Percentiles rank a stretch among this genome's conserved stretches.
Conservation (phyloP, 92 coral and sea anemone genomes). For the Pocillopora meandrina region DNA sequence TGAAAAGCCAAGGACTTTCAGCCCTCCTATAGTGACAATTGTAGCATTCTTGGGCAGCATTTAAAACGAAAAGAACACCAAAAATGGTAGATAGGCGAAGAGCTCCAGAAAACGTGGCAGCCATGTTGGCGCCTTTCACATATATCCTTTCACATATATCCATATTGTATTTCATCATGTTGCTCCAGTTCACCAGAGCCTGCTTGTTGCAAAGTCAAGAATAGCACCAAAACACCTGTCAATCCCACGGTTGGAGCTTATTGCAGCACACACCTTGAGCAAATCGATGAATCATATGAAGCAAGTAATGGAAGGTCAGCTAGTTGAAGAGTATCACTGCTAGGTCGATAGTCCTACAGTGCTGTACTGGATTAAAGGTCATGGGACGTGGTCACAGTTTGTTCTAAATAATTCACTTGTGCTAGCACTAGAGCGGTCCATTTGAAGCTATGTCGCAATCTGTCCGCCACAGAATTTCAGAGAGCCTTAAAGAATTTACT, state of each 20-base stretch:
- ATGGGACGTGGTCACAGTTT: conserved; percentile 13
- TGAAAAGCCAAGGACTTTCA: too few species aligned
- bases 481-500: too few species aligned
- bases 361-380: conserved; percentile 42
- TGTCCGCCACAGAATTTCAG: too few species aligned
- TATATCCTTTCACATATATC: too few species aligned
- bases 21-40: too few species aligned
- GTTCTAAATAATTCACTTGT: conserved; percentile 59
- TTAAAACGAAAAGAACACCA: too few species aligned
- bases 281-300: conserved; percentile 52
- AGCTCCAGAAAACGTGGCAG: too few species aligned
- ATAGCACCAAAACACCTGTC: conserved; percentile 58
- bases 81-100: too few species aligned
- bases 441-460: too few species aligned
- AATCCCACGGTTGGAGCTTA: conserved; percentile 60
- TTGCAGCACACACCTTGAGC: conserved; percentile 57
- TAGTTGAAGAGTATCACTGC: conserved; percentile 32
- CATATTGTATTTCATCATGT: conserved; percentile 28
- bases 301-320: conserved; percentile 30
- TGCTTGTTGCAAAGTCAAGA: conserved; percentile 64
- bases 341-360: conserved; percentile 67
- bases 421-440: conserved; percentile 9
- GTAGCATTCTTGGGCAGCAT: too few species aligned
- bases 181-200: conserved; percentile 41
- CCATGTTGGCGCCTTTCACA: too few species aligned